Conservation (phyloP, 2,113 vertebrate species). For the Pholis gunnellus region DNA sequence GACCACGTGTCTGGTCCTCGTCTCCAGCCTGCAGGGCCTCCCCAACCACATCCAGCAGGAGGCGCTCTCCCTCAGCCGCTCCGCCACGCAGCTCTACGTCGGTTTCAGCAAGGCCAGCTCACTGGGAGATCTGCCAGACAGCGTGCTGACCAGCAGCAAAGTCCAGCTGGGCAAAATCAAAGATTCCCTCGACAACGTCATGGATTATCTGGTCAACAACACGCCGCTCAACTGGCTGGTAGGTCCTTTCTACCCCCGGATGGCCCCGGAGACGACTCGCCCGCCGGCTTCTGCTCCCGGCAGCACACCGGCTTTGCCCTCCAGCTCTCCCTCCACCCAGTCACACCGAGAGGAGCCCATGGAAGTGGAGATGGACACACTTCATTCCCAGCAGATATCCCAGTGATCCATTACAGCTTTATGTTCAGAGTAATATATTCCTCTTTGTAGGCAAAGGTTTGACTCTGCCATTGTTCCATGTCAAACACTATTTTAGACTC, state of each 20-base stretch:
- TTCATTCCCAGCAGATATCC: constrained; percentile 12
- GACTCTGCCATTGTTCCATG: background rate
- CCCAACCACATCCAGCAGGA: constrained; percentile 91
- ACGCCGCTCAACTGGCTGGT: constrained; percentile 96
- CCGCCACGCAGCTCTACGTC: constrained; percentile 86
- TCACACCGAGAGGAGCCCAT: constrained; percentile 11
- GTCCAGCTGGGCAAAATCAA: constrained; percentile 90
- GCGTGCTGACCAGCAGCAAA: constrained; percentile 85
- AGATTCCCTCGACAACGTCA: constrained; percentile 88
- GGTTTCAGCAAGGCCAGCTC: constrained; percentile 83
- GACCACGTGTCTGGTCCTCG: constrained; percentile 89
- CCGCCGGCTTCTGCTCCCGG: accelerated
- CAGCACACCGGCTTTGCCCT: constrained; percentile 49
- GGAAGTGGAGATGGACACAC: constrained; percentile 65
- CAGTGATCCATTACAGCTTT: background rate
- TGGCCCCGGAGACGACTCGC: accelerated
- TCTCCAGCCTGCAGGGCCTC: constrained; percentile 88
- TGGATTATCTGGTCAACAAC: constrained; percentile 97
- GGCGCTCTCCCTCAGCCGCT: constrained; percentile 80
- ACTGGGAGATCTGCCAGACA: constrained; percentile 87
- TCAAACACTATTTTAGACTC: constrained; percentile 4
- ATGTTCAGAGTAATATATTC: background rate
- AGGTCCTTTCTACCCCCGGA: constrained; percentile 90
- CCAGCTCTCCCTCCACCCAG: background rate
- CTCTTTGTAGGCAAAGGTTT: background rate